Conservation (phyloP, 2,888 invertebrate species). For the Cremastinae sp. region DNA sequence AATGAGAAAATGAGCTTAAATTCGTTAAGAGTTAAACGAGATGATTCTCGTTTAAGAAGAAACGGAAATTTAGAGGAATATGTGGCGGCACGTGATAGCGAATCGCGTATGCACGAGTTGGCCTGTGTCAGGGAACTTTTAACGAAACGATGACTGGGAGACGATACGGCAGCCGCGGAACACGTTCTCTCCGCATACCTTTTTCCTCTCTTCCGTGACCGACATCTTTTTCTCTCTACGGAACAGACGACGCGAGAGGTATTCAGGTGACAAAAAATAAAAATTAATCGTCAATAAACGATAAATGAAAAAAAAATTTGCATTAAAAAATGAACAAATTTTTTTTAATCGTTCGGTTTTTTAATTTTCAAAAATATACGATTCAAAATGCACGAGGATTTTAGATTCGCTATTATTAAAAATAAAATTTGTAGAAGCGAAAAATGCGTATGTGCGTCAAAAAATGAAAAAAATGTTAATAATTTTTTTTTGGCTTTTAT, state of each 20-base stretch:
- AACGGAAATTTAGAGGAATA: not conserved
- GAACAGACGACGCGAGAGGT: constrained; percentile 30
- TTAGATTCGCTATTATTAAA: too few relatives aligned
- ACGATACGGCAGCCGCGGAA: constrained; percentile 38
- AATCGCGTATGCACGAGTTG: constrained; percentile 19
- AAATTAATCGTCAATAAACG: too few relatives aligned
- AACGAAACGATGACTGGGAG: constrained; percentile 40
- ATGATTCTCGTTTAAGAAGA: not conserved
- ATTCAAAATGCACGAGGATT: too few relatives aligned
- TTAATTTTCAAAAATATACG: too few relatives aligned
- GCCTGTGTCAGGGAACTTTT: constrained; percentile 29
- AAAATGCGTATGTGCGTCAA: too few relatives aligned
- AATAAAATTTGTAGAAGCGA: too few relatives aligned
- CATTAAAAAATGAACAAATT: too few relatives aligned
- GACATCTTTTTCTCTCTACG: constrained; percentile 53
- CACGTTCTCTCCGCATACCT: constrained; percentile 52
- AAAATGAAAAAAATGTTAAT: too few relatives aligned
- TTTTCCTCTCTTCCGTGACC: constrained; percentile 56
- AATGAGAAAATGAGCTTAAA: not conserved
- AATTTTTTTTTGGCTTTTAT: too few relatives aligned
- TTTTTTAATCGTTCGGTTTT: not conserved
- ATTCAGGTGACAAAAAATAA: too few relatives aligned
- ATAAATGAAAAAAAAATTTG: too few relatives aligned
- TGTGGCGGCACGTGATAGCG: constrained; percentile 22
- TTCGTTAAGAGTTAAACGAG: too few relatives aligned